Base-by-base conservation (phyloP, 2,888 invertebrate genomes). In the Cosmopolites sordidus region DNA sequence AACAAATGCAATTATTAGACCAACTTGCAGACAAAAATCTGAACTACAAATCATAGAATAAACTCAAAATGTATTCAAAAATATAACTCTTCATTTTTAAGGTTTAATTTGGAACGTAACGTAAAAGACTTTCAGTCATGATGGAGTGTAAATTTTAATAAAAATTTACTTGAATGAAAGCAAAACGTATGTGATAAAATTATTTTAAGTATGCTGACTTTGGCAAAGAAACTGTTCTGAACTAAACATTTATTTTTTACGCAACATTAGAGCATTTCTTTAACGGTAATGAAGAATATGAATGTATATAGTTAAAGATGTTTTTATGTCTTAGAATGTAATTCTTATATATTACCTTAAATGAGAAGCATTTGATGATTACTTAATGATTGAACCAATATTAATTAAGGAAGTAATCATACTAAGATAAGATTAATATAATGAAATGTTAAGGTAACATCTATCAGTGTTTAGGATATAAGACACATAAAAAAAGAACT, bases 111-210 rank as follows among this genome's bases (percentile, higher is more conserved):
- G 33, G 33, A 33, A 33, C 4, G 33, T 12, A 33, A 12, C 33
- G 33, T 33, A 11, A 33, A 33, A 42, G 12, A 42, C 17, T 16
- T 42, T 38, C 1, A 37, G 12, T 12, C 33, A 47, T 6, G 42
- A 5, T 33, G 30, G 16, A 15, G 22, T 42, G 22, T 48, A 22
- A 48, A 33, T 33, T 42, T 16, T 16, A 27, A 16, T 18, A 2
- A 4, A 40, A 29, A 40, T 39, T 22, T 48, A 42, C 43, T 37
- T 9, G 17, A 42, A 29, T 40, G 38, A 27, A 29, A 48, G 42
- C 16, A 30, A 33, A 33, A 39, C 30, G 42, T 37, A 42, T 43
- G 48, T 48, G 48, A 48, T 48, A 48, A 16, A 48, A 30, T 33
- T 38, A 17, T 41, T 48, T 42, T 46, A 46, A 17, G 45, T 38